Percentiles rank a stretch among this genome's conserved stretches.
These are phyloP conservation scores for Sphyrna mokarran DNA, from an alignment of 2,113 vertebrate species.

Conservation along the genomic window DNA sequence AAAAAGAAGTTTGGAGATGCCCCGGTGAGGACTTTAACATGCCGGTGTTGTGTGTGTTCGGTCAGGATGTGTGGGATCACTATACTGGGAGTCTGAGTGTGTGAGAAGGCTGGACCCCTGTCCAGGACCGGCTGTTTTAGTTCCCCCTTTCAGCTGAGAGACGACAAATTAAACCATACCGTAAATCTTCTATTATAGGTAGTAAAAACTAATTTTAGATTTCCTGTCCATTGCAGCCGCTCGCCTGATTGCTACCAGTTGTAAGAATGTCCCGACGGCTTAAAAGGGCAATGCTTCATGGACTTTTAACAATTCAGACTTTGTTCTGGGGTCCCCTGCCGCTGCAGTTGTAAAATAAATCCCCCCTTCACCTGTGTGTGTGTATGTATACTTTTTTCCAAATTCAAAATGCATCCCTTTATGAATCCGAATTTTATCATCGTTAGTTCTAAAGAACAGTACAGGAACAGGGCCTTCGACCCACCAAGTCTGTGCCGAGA, in stretches of 20 bases:
- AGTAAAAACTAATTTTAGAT: constrained; percentile 78
- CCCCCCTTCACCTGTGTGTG: not conserved
- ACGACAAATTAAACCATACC: constrained; percentile 70
- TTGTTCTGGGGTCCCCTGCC: not conserved
- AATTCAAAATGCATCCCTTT: not conserved
- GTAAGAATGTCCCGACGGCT: constrained; percentile 49
- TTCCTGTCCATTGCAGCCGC: constrained; percentile 60
- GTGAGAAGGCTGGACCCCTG: not conserved
- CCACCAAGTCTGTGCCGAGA: no score
- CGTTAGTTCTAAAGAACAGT: not conserved
- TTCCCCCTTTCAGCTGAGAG: constrained; percentile 56
- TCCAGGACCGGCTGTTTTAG: constrained; percentile 49
- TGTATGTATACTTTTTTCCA: not conserved
- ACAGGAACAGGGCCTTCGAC: no score
- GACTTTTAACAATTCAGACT: constrained; percentile 20
- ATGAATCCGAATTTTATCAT: not conserved
- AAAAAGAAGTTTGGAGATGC: not conserved
- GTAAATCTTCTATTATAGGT: constrained; percentile 71
- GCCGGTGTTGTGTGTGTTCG: not conserved
- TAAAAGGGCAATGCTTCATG: constrained; percentile 40
- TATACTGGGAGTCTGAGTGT: not conserved
- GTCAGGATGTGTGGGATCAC: not conserved
- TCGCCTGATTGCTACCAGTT: constrained; percentile 62
- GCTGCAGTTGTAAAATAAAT: not conserved
- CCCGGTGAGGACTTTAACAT: no score